Evolutionary conservation across 2,888 invertebrate species (phyloP).

Genomic region (Spilosoma lubricipeda): DNA sequence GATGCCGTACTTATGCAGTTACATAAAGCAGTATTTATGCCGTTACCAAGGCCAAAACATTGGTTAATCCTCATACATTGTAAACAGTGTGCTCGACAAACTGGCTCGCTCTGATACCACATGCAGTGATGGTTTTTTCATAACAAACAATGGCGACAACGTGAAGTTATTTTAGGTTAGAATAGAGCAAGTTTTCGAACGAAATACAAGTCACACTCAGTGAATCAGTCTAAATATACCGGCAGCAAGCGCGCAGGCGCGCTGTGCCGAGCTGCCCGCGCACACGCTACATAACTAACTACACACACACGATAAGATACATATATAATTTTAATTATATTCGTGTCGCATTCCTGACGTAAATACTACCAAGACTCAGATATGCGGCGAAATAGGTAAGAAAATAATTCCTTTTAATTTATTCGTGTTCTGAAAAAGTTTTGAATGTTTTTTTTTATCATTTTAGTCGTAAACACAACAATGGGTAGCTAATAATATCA

Average conservation of each 20-base stretch:
- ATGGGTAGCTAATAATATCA: conserved; percentile 63
- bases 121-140: conserved; percentile 44
- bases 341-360: conserved; percentile 62
- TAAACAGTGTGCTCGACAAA: conserved; percentile 10
- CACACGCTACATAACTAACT: conserved; percentile 75
- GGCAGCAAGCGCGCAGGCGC: conserved; percentile 77
- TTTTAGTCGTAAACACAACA: conserved; percentile 60
- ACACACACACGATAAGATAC: conserved; percentile 77
- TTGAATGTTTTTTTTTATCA: conserved; percentile 59
- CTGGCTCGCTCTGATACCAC: conserved; percentile 32
- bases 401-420: conserved; percentile 56
- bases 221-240: conserved; percentile 84
- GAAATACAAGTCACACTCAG: conserved; percentile 70
- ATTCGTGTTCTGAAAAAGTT: conserved; percentile 58
- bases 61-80: neutral
- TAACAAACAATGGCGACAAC: conserved; percentile 42
- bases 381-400: conserved; percentile 82
- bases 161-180: conserved; percentile 64
- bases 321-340: conserved; percentile 60
- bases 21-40: neutral
- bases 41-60: neutral
- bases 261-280: conserved; percentile 65
- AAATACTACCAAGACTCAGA: conserved; percentile 63
- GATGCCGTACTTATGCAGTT: no score
- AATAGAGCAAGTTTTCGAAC: conserved; percentile 68